These are phyloP conservation scores for Scytalopus superciliaris DNA, from an alignment of 2,113 vertebrate species.

Conservation along the genomic window DNA sequence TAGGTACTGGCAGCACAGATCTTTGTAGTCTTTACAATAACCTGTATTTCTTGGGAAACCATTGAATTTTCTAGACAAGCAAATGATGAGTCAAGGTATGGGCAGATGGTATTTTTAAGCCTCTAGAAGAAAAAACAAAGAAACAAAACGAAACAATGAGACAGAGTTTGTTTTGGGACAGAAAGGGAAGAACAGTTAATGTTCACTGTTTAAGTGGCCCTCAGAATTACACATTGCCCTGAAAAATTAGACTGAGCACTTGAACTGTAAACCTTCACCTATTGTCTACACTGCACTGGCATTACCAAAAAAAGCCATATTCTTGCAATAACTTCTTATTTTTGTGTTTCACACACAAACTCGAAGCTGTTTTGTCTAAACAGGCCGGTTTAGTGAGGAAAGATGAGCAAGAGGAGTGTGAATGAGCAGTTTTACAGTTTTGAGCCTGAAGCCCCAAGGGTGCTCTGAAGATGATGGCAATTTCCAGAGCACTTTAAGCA, in stretches of 20 bases:
- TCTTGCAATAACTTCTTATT: not conserved
- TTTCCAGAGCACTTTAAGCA: not conserved
- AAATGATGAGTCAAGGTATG: not conserved
- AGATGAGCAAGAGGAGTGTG: not conserved
- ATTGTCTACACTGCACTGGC: not conserved
- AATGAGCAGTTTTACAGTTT: not conserved
- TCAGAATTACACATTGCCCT: not conserved
- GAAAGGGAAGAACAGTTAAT: not conserved
- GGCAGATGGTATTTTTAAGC: not conserved
- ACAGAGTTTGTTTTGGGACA: not conserved
- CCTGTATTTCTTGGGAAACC: not conserved
- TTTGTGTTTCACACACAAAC: not conserved
- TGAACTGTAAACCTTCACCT: fast-evolving
- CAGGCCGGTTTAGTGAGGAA: not conserved
- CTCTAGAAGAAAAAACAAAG: not conserved
- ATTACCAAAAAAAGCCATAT: not conserved
- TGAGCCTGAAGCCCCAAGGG: not conserved
- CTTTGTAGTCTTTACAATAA: not conserved
- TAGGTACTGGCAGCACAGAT: not conserved
- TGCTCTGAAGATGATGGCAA: not conserved
- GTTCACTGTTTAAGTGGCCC: not conserved
- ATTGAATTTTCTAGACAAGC: not conserved
- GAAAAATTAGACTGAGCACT: not conserved
- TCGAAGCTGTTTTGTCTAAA: not conserved
- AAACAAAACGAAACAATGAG: not conserved